phyloP scores from a whole-genome alignment of 2,888 invertebrate species.

The Diplazon laetatorius region DNA sequence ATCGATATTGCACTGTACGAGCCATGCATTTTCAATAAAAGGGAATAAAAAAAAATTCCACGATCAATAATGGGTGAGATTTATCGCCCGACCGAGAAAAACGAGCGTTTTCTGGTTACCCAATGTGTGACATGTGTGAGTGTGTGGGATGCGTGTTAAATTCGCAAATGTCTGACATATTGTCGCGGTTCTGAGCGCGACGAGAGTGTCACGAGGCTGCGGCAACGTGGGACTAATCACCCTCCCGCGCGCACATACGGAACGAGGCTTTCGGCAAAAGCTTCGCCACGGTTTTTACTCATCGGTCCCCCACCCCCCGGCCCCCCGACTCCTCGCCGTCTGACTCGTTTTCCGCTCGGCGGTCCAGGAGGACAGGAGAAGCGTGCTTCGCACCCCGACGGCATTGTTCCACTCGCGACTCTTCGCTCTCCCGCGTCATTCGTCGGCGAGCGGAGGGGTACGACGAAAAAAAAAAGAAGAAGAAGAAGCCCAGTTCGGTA shows the following conservation, averaged over 20 bases:
- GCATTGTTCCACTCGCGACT: conserved; percentile 56
- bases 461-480: too few relatives aligned
- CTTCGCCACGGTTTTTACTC: conserved; percentile 29
- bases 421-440: conserved; percentile 49
- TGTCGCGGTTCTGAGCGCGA: conserved; percentile 10
- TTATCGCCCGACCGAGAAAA: not conserved
- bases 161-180: conserved; percentile 9
- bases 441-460: conserved; percentile 22
- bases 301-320: conserved; percentile 9
- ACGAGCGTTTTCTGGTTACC: not conserved
- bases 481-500: conserved; percentile 30
- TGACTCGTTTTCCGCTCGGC: not conserved
- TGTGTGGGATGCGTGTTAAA: conserved; percentile 24
- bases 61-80: not conserved
- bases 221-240: conserved; percentile 48
- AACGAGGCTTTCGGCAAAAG: conserved; percentile 18
- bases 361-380: conserved; percentile 46
- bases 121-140: conserved; percentile 2
- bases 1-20: too few relatives aligned
- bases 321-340: not conserved
- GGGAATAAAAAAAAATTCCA: too few relatives aligned
- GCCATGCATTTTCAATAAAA: too few relatives aligned
- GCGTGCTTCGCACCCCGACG: conserved; percentile 7
- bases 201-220: conserved; percentile 38
- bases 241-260: conserved; percentile 20